Conservation (phyloP, 2,888 invertebrate species). For the Zygaena filipendulae region DNA sequence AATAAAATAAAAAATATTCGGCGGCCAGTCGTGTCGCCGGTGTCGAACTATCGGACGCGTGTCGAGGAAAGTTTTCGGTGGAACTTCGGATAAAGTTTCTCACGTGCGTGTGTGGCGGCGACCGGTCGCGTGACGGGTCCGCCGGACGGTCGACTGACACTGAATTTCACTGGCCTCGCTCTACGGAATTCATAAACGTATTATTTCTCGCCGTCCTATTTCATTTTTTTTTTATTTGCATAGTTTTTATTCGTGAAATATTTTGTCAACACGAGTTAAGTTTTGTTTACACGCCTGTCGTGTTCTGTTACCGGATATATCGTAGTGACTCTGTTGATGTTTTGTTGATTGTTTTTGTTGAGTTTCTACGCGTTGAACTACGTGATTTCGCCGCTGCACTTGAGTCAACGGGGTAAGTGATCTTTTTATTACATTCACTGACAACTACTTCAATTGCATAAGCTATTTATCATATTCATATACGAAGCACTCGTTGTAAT, state of each 20-base stretch:
- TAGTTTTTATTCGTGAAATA: conserved; percentile 30
- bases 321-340: conserved; percentile 51
- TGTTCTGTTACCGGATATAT: conserved; percentile 42
- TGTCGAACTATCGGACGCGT: conserved; percentile 36
- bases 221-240: conserved; percentile 20
- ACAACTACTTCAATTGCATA: too few species aligned
- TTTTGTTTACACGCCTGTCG: conserved; percentile 30
- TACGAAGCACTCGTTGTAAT: too few species aligned
- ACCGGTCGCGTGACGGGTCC: conserved; percentile 33
- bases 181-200: too few species aligned
- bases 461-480: too few species aligned
- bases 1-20: not conserved
- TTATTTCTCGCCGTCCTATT: conserved; percentile 19
- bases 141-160: conserved; percentile 28
- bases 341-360: conserved; percentile 50
- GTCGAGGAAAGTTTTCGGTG: conserved; percentile 39
- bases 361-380: conserved; percentile 26
- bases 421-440: too few species aligned
- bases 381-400: too few species aligned
- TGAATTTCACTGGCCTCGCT: conserved; percentile 16
- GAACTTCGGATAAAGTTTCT: conserved; percentile 46
- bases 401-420: too few species aligned
- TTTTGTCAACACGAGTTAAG: conserved; percentile 30
- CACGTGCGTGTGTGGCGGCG: conserved; percentile 52
- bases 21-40: conserved; percentile 15